Conservation (phyloP, 2,113 vertebrate species). For the Pseudorasbora parva region DNA sequence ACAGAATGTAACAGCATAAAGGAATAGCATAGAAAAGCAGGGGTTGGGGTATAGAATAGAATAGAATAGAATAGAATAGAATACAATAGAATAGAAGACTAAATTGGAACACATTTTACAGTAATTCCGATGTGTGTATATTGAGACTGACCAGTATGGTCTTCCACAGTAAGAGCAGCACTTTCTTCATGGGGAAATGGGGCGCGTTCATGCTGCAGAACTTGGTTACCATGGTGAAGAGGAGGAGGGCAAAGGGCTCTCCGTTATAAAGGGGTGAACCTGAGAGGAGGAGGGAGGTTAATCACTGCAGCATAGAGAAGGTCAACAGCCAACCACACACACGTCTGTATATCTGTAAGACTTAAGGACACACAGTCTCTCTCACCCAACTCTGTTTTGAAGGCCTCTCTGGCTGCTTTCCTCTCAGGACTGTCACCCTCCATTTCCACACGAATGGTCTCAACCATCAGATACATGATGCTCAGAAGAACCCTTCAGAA, state of each 20-base stretch:
- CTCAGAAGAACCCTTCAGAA: conserved; percentile 87
- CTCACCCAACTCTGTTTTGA: conserved; percentile 90
- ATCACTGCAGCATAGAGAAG: conserved; percentile 29
- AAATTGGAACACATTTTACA: background rate
- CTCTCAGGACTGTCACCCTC: conserved; percentile 84
- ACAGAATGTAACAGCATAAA: background rate
- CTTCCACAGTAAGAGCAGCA: conserved; percentile 96
- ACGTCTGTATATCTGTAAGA: background rate
- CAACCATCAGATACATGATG: conserved; percentile 96
- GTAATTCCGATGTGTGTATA: background rate
- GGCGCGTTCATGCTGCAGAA: conserved; percentile 97
- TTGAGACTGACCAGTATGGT: conserved; percentile 85
- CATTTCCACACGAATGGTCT: conserved; percentile 84
- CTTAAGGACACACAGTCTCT: conserved; percentile 40
- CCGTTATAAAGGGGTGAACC: conserved; percentile 86
- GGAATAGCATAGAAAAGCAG: background rate
- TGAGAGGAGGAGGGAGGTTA: conserved; percentile 60
- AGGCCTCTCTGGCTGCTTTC: conserved; percentile 83
- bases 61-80: background rate
- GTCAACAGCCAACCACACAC: conserved; percentile 7
- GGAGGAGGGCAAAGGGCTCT: conserved; percentile 90
- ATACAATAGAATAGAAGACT: too few species aligned
- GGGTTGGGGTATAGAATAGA: background rate
- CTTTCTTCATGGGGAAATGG: conserved; percentile 98
- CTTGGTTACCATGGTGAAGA: conserved; percentile 96